phyloP scores from a whole-genome alignment of 2,888 invertebrate species.

The Heterodera filipjevi region DNA sequence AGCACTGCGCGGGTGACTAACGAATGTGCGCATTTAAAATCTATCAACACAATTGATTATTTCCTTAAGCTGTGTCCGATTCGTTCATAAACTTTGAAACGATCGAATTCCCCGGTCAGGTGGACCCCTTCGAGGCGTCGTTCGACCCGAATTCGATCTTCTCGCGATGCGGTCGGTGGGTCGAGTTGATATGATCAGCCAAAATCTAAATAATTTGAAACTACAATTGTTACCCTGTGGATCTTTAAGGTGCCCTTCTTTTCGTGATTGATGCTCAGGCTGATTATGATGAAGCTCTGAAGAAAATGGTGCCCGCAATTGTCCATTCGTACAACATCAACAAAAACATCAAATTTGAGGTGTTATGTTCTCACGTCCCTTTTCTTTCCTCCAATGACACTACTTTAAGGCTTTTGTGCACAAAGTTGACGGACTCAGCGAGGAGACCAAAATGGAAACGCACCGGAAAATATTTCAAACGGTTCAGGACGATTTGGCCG shows the following conservation, averaged over 20 bases:
- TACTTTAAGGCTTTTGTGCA: slow-evolving; percentile 78
- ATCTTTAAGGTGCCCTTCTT: slow-evolving; percentile 75
- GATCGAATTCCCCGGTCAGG: slow-evolving; percentile 99
- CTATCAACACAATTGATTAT: neutral
- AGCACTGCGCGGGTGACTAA: slow-evolving; percentile 97
- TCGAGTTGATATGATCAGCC: neutral
- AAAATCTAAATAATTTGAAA: too few species aligned
- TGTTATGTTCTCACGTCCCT: slow-evolving; percentile 54
- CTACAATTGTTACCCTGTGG: too few species aligned
- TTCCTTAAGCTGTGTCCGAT: slow-evolving; percentile 81
- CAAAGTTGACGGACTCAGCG: slow-evolving; percentile 97
- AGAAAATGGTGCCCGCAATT: slow-evolving; percentile 88
- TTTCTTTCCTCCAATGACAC: neutral
- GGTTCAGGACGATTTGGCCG: slow-evolving; percentile 89
- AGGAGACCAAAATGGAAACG: slow-evolving; percentile 98
- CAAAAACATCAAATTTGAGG: slow-evolving; percentile 93
- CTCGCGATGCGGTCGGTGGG: slow-evolving; percentile 82
- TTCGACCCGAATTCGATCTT: slow-evolving; percentile 96
- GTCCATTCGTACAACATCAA: slow-evolving; percentile 91
- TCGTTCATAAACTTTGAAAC: slow-evolving; percentile 99
- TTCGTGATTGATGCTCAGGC: slow-evolving; percentile 91
- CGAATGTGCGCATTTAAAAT: slow-evolving; percentile 72
- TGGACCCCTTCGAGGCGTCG: slow-evolving; percentile 92
- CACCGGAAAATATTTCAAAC: slow-evolving; percentile 96
- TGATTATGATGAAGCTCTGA: slow-evolving; percentile 80